These are phyloP conservation scores for Sinonovacula constricta DNA, from an alignment of 1,140 invertebrate species.

Conservation along the genomic window DNA sequence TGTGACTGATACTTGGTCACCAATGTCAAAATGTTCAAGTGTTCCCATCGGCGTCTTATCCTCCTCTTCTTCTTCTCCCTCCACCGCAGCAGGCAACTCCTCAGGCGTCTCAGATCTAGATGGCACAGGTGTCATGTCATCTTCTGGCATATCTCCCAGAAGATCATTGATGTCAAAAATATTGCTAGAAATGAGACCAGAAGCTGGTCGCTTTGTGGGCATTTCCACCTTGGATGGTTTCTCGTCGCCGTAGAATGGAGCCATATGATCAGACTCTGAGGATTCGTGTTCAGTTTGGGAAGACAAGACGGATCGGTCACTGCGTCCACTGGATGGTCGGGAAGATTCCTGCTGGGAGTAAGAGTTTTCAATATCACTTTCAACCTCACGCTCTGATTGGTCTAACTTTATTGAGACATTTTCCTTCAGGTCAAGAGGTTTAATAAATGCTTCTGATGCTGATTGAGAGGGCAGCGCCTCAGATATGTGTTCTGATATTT, in stretches of 20 bases:
- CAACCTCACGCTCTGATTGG: constrained; percentile 49
- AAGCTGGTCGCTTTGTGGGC: constrained; percentile 12
- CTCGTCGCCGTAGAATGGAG: background rate
- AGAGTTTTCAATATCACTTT: constrained; percentile 59
- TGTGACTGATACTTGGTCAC: constrained; percentile 93
- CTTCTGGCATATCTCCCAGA: constrained; percentile 51
- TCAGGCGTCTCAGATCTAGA: constrained; percentile 58
- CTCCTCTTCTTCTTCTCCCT: constrained; percentile 25
- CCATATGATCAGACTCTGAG: constrained; percentile 49
- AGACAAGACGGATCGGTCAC: constrained; percentile 21
- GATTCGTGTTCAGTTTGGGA: constrained; percentile 40
- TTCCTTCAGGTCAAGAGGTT: constrained; percentile 35
- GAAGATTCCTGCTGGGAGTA: constrained; percentile 56
- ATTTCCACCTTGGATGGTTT: constrained; percentile 19
- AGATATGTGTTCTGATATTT: constrained; percentile 58
- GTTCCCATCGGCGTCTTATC: constrained; percentile 55
- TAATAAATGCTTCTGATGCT: constrained; percentile 34
- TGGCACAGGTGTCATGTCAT: constrained; percentile 66
- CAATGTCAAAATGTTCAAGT: constrained; percentile 81
- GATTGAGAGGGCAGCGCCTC: constrained; percentile 32
- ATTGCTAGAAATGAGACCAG: constrained; percentile 21
- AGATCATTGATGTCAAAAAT: constrained; percentile 56
- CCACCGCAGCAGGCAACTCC: constrained; percentile 1
- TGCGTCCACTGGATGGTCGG: constrained; percentile 64
- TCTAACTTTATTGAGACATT: constrained; percentile 5